Evolutionary conservation across 2,888 invertebrate species (phyloP).

Genomic region (Phalera bucephala): DNA sequence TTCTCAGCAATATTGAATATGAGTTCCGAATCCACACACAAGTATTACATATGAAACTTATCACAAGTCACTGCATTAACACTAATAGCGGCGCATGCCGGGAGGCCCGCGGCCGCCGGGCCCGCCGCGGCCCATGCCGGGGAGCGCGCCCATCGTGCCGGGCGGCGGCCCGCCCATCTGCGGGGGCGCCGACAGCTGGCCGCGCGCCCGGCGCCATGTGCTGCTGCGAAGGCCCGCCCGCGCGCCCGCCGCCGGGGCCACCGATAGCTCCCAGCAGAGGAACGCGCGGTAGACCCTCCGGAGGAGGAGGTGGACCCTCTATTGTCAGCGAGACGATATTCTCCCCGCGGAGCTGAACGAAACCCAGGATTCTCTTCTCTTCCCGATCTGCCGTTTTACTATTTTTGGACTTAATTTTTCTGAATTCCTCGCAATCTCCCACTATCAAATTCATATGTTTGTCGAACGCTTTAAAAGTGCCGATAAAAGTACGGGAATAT

Average conservation of each 20-base stretch:
- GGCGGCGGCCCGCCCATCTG: constrained; percentile 90
- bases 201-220: constrained; percentile 95
- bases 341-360: constrained; percentile 97
- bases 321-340: constrained; percentile 99
- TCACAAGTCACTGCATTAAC: constrained; percentile 21
- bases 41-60: too few relatives aligned
- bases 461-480: constrained; percentile 99
- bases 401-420: constrained; percentile 97
- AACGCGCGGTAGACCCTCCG: constrained; percentile 97
- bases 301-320: constrained; percentile 99
- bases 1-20: too few relatives aligned
- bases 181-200: constrained; percentile 89
- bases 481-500: constrained; percentile 98
- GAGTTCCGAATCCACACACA: too few relatives aligned
- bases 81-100: constrained; percentile 84
- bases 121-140: constrained; percentile 93
- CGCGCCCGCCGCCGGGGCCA: constrained; percentile 93
- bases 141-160: constrained; percentile 90
- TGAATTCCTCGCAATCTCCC: constrained; percentile 99
- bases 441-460: constrained; percentile 99
- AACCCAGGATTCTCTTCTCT: constrained; percentile 97
- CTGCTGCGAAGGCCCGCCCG: constrained; percentile 98
- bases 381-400: constrained; percentile 94
- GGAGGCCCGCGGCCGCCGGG: too few relatives aligned
- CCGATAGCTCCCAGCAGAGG: constrained; percentile 93